Evolutionary conservation across 2,113 vertebrate species (phyloP), one percentile per base, ranked within the genome.

Genomic region (Channa argus): DNA sequence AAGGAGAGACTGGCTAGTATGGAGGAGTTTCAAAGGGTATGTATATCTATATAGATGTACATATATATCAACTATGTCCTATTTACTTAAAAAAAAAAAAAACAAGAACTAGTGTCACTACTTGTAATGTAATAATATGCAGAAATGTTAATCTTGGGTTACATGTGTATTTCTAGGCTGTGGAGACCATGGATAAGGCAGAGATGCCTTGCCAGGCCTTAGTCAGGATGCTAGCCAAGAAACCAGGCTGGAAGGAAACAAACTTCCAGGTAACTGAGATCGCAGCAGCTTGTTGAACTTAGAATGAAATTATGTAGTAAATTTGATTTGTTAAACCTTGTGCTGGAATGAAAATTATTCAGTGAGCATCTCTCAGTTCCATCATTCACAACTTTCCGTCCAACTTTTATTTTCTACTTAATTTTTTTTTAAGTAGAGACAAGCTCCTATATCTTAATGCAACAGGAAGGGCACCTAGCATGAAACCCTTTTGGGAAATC

Each of bases 211-310:
- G 98, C 79, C 98, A 99, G 88, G 97, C 98, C 38, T 92, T 99
- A 51, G 97, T 99, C 78, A 95, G 92, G 82, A 99, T 99, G 97
- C 86, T 99, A 85, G 97, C 98, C 49, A 99, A 98, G 92, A 99
- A 99, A 89, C 98, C 98, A 64, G 98, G 98, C 44, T 99, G 96
- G 96, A 99, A 99, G 83, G 98, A 99, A 93, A 99, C 97, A 10
- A 99, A 99, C 90, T 99, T 99, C 92, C 98, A 99, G 97, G 98
- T 99, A 95, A 74, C 0, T 14, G 2, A 41, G 11, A 6, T 8
- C 34, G 1, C 6, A 37, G 13, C 12, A 50, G 14, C 15, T 49
- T 15, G 1, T 24, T 24, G 24, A 1, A 24, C 24, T 24, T 24
- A 1, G 24, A 24, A 24, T 24, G 24, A 24, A 24, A 24, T 24